Percentiles rank a stretch among this genome's conserved stretches.
Conservation (phyloP, 1,140 invertebrate genomes). For the Forficula auricularia region DNA sequence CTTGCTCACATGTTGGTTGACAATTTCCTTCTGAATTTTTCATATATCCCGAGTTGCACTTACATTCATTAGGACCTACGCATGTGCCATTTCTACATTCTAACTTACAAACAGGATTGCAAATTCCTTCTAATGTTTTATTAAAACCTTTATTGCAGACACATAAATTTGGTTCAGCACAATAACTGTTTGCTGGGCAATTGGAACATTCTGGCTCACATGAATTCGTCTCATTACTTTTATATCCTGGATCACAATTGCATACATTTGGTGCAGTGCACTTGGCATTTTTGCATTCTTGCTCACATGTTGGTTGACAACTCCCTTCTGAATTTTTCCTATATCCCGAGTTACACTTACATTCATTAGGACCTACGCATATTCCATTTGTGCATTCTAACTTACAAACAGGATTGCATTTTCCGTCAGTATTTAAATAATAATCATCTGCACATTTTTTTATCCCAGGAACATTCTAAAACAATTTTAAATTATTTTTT, state of each 20-base stretch:
- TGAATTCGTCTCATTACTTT: not conserved
- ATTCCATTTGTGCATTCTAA: conserved; percentile 23
- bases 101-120: conserved; percentile 23
- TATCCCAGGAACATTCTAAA: too few species aligned
- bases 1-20: conserved; percentile 22
- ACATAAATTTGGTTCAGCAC: conserved; percentile 21
- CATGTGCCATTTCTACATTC: conserved; percentile 31
- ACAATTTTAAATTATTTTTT: too few species aligned
- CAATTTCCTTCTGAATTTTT: conserved; percentile 20
- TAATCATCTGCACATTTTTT: too few species aligned
- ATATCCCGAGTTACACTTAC: conserved; percentile 38
- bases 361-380: conserved; percentile 31
- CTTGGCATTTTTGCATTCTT: conserved; percentile 34
- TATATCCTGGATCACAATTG: conserved; percentile 22
- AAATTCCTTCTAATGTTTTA: conserved; percentile 19
- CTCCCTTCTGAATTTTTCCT: conserved; percentile 10
- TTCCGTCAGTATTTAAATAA: too few species aligned
- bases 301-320: conserved; percentile 38
- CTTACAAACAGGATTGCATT: conserved; percentile 24
- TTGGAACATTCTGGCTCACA: conserved; percentile 12
- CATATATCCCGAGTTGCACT: conserved; percentile 40
- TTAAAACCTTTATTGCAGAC: conserved; percentile 23
- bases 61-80: conserved; percentile 29
- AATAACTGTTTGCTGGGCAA: conserved; percentile 12
- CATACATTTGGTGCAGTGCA: conserved; percentile 39